Percentiles rank a stretch among this genome's conserved stretches.
phyloP scores from a whole-genome alignment of 2,113 vertebrate genomes.

The Paratilapia polleni region DNA sequence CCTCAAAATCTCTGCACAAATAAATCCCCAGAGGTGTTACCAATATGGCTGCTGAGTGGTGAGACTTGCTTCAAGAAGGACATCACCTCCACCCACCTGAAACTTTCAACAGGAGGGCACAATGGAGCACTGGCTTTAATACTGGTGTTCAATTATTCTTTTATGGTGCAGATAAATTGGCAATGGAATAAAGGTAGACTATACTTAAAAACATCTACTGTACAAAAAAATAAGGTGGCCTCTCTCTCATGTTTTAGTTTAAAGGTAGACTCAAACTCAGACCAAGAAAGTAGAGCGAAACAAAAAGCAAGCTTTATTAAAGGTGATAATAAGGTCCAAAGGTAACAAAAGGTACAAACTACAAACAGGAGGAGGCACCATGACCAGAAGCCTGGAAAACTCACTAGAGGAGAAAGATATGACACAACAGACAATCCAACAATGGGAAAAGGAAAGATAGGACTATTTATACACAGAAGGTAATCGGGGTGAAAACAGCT shows the following conservation, averaged over 20 bases:
- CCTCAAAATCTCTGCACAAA: not conserved
- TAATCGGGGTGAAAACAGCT: not conserved
- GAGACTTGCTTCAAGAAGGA: not conserved
- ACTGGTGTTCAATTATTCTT: rapidly evolving
- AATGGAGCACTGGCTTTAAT: not conserved
- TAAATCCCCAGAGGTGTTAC: not conserved
- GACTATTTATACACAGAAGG: no score
- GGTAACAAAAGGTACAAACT: not conserved
- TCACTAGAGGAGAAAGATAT: not conserved
- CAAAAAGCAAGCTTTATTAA: not conserved
- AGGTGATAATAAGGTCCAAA: not conserved
- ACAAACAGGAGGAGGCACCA: not conserved
- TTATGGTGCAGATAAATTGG: not conserved
- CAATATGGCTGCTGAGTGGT: not conserved
- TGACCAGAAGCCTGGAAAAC: not conserved
- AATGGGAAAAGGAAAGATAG: not conserved
- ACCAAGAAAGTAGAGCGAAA: not conserved
- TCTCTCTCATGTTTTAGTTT: not conserved
- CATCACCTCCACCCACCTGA: not conserved
- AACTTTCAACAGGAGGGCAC: not conserved
- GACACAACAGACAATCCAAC: not conserved
- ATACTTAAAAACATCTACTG: not conserved
- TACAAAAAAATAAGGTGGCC: not conserved
- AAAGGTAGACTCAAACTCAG: not conserved
- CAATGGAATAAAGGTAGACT: no score